Conservation (phyloP, 2,113 vertebrate genomes). For the Cyanistes caeruleus region DNA sequence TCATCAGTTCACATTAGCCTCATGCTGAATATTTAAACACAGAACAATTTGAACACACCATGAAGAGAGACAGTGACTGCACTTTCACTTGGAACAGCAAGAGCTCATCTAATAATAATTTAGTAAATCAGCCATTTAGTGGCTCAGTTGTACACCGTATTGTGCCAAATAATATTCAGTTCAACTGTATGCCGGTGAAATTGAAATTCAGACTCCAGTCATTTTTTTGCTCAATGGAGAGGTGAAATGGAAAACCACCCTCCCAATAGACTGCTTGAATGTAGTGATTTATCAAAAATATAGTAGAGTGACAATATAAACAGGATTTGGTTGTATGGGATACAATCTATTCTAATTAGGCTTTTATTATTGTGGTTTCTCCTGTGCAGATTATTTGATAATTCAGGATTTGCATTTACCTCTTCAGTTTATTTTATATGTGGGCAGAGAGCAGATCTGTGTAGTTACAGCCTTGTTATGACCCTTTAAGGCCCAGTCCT, state of each 20-base stretch:
- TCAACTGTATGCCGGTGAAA: conserved; percentile 67
- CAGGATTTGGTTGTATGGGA: conserved; percentile 23
- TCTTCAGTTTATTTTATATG: not conserved
- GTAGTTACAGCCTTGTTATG: not conserved
- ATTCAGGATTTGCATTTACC: conserved; percentile 52
- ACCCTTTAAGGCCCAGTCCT: not conserved
- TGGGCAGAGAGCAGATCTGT: not conserved
- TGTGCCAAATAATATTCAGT: conserved; percentile 80
- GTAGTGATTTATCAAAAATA: conserved; percentile 74
- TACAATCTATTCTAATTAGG: conserved; percentile 71
- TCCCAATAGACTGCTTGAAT: conserved; percentile 51
- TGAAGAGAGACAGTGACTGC: conserved; percentile 79
- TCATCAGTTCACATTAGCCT: conserved; percentile 89
- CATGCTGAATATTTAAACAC: conserved; percentile 89
- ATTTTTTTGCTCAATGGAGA: conserved; percentile 70
- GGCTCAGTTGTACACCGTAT: conserved; percentile 73
- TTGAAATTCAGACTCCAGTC: conserved; percentile 73
- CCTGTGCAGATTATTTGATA: conserved; percentile 53
- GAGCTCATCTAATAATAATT: conserved; percentile 85
- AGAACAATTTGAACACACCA: conserved; percentile 85
- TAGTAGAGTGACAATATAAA: conserved; percentile 59
- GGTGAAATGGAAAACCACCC: conserved; percentile 65
- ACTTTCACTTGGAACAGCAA: conserved; percentile 81
- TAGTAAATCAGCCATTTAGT: conserved; percentile 87
- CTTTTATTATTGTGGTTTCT: conserved; percentile 61